Percentiles rank a stretch among this genome's conserved stretches.
These are phyloP conservation scores for Chelonus insularis DNA, from an alignment of 1,140 invertebrate genomes.

Conservation along the genomic window DNA sequence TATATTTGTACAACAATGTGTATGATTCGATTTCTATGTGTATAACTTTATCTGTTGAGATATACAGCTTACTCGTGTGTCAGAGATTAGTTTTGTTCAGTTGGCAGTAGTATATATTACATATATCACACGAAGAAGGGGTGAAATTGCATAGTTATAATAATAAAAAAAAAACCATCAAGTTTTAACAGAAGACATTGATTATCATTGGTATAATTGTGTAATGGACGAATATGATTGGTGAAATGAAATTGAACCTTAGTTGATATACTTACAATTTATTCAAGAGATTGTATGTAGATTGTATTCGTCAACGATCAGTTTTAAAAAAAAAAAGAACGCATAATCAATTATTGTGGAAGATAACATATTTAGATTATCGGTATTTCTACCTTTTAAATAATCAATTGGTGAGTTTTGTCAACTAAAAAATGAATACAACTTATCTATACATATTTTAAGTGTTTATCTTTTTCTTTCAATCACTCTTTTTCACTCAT, in stretches of 20 bases:
- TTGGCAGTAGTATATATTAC: not conserved
- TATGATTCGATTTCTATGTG: no score
- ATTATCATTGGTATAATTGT: not conserved
- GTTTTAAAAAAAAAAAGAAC: constrained; percentile 1
- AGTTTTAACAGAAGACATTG: not conserved
- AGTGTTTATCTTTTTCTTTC: not conserved
- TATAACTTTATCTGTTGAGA: no score
- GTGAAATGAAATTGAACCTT: not conserved
- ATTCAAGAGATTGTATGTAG: not conserved
- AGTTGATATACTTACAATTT: not conserved
- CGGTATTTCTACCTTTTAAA: not conserved
- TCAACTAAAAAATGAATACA: not conserved
- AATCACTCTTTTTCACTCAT: constrained; percentile 1
- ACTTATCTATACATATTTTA: constrained; percentile 4
- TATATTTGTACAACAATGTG: no score
- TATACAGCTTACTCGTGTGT: no score
- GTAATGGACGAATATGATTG: not conserved
- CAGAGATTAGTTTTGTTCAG: no score
- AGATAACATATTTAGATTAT: not conserved
- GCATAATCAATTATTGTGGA: not conserved
- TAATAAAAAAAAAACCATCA: not conserved
- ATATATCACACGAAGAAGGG: not conserved
- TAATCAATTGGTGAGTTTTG: not conserved
- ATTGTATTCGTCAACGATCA: not conserved
- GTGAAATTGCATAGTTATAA: not conserved